These are phyloP conservation scores for Tenebrosternarchus preto DNA, from an alignment of 2,113 vertebrate species.

Conservation along the genomic window DNA sequence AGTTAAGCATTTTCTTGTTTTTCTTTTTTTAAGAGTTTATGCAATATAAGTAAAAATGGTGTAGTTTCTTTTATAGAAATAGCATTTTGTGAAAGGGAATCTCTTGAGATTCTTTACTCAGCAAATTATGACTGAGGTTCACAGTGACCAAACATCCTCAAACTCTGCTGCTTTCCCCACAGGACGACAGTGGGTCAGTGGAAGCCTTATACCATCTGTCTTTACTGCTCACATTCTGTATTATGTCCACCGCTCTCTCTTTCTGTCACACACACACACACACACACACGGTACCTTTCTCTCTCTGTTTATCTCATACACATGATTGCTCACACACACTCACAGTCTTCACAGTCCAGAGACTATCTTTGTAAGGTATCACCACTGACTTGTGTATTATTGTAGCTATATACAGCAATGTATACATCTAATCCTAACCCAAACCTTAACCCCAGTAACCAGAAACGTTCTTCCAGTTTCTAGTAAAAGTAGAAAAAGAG, in stretches of 20 bases:
- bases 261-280: background rate
- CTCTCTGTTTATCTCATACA: too few relatives aligned
- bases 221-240: background rate
- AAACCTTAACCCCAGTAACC: too few relatives aligned
- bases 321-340: background rate
- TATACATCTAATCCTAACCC: too few relatives aligned
- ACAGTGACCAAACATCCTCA: background rate
- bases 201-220: background rate
- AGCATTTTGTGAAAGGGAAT: background rate
- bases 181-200: conserved; percentile 7
- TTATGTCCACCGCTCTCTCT: background rate
- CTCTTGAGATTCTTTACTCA: background rate
- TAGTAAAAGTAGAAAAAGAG: too few relatives aligned
- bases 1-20: conserved; percentile 16
- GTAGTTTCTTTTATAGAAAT: conserved; percentile 3
- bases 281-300: too few relatives aligned
- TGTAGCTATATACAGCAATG: too few relatives aligned
- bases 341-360: too few relatives aligned
- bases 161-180: background rate
- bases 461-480: too few relatives aligned
- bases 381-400: too few relatives aligned
- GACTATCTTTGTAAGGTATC: too few relatives aligned
- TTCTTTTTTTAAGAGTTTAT: conserved; percentile 5
- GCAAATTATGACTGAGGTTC: background rate
- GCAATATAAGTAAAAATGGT: background rate